These are phyloP conservation scores for Hermetia illucens DNA, from an alignment of 1,140 invertebrate species.

Conservation along the genomic window DNA sequence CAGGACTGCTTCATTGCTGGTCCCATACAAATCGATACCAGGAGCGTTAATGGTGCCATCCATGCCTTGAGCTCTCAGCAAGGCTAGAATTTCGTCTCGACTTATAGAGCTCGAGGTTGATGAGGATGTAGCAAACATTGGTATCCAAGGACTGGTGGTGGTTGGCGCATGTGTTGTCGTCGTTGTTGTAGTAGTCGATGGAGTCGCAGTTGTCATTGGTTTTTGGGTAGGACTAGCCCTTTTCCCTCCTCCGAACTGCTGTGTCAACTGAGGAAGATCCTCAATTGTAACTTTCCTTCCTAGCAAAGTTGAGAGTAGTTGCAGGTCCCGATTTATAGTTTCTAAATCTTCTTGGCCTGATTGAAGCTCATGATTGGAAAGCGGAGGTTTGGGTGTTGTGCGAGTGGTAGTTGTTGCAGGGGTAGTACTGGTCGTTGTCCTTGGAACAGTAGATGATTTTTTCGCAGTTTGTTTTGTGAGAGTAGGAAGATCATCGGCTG, in stretches of 20 bases:
- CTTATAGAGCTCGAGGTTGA: slow-evolving; percentile 5
- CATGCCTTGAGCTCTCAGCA: not conserved
- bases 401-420: not conserved
- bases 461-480: not conserved
- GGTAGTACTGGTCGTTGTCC: not conserved
- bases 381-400: slow-evolving; percentile 22
- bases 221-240: slow-evolving; percentile 1
- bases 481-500: slow-evolving; percentile 1
- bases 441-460: not conserved
- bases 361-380: slow-evolving; percentile 36
- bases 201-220: slow-evolving; percentile 4
- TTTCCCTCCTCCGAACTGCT: not conserved
- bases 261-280: slow-evolving; percentile 3
- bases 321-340: not conserved
- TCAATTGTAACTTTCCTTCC: not conserved
- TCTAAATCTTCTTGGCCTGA: not conserved
- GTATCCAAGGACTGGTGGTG: not conserved
- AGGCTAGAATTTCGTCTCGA: not conserved
- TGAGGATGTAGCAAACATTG: slow-evolving; percentile 1
- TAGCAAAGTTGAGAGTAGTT: slow-evolving; percentile 1
- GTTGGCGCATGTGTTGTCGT: slow-evolving; percentile 3
- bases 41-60: slow-evolving; percentile 4
- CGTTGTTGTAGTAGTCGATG: not conserved
- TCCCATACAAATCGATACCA: slow-evolving; percentile 27
- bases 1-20: slow-evolving; percentile 47